phyloP scores from a whole-genome alignment of 30 jellyfish, hydroid and myxozoan species.

The Turritopsis dohrnii region DNA sequence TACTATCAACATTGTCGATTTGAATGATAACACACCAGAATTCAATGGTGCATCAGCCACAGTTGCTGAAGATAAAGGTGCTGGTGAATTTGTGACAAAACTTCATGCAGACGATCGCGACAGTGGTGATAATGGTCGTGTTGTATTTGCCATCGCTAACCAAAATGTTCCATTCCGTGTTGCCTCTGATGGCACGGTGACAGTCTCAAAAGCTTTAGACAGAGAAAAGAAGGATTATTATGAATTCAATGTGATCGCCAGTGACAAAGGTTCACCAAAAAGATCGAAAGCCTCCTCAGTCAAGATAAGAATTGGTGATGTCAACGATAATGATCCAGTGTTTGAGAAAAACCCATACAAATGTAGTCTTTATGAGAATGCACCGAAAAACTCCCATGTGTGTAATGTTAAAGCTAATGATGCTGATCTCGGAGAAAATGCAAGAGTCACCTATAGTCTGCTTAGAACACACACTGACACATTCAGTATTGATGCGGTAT shows the following conservation, averaged over 20 bases:
- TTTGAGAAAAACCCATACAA: conserved; percentile 34
- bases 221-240: conserved; percentile 56
- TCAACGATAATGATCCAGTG: conserved; percentile 68
- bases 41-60: conserved; percentile 16
- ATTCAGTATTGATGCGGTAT: conserved; percentile 47
- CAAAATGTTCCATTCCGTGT: conserved; percentile 31
- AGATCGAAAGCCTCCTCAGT: conserved; percentile 34
- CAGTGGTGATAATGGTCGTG: conserved; percentile 37
- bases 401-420: conserved; percentile 68
- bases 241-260: conserved; percentile 47
- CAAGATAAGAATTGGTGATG: conserved; percentile 54
- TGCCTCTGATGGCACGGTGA: conserved; percentile 38
- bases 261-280: conserved; percentile 34
- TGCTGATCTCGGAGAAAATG: conserved; percentile 67
- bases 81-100: conserved; percentile 17
- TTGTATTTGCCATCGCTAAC: background rate
- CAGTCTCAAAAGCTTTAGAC: conserved; percentile 26
- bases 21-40: conserved; percentile 20
- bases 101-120: conserved; percentile 67
- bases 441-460: conserved; percentile 40
- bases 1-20: background rate
- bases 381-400: conserved; percentile 36
- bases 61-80: conserved; percentile 42
- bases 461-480: background rate
- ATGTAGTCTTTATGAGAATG: conserved; percentile 63